Evolutionary conservation across 2,797 vertebrate genomes (phyloP).

Genomic region (Danio albolineatus): DNA sequence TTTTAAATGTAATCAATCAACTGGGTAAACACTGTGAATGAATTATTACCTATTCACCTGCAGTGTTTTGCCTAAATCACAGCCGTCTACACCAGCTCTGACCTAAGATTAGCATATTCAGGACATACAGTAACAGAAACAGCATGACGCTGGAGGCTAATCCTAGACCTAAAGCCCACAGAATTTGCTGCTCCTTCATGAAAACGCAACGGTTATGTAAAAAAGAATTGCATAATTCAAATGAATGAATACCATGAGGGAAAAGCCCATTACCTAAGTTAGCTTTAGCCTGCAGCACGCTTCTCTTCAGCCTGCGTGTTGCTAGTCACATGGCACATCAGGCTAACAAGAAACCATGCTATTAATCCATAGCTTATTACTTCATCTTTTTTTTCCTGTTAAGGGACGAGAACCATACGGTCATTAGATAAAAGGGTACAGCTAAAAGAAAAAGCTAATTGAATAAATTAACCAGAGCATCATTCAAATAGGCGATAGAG

Average conservation of each 20-base stretch:
- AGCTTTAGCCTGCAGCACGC: slow-evolving; percentile 29
- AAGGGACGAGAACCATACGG: slow-evolving; percentile 54
- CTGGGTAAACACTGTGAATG: no score
- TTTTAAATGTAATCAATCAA: no score
- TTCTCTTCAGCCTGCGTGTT: slow-evolving; percentile 48
- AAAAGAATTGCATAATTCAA: slow-evolving; percentile 58
- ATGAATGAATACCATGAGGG: slow-evolving; percentile 45
- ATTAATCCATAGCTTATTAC: slow-evolving; percentile 60
- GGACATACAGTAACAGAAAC: not conserved
- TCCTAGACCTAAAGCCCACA: slow-evolving; percentile 33
- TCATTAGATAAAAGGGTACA: slow-evolving; percentile 60
- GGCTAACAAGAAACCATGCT: slow-evolving; percentile 70
- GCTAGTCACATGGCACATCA: slow-evolving; percentile 50
- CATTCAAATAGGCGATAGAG: slow-evolving; percentile 56
- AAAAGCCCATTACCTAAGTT: slow-evolving; percentile 37
- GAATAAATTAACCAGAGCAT: slow-evolving; percentile 64
- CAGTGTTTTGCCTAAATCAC: not conserved
- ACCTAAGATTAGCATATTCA: slow-evolving; percentile 50
- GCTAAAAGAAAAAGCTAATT: slow-evolving; percentile 62
- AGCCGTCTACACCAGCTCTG: slow-evolving; percentile 70
- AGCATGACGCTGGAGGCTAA: not conserved
- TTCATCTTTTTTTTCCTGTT: not conserved
- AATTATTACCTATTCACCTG: no score
- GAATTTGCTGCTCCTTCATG: slow-evolving; percentile 14
- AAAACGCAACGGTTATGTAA: slow-evolving; percentile 53